These are phyloP conservation scores for honey bee (Apis mellifera) DNA, from an alignment of 1,140 invertebrate species.

Conservation along the genomic window Amel_HAv3.1 CM009936.2:9112501-9113000, in stretches of 20 bases:
- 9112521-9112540: slow-evolving; percentile 72
- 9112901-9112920: slow-evolving; percentile 79
- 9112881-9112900: slow-evolving; percentile 96
- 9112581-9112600: not conserved
- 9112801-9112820: slow-evolving; percentile 87
- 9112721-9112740: not conserved
- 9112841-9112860: slow-evolving; percentile 96
- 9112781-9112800: slow-evolving; percentile 37
- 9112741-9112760: not conserved
- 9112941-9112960: slow-evolving; percentile 39
- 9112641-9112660: slow-evolving; percentile 96
- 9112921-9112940: slow-evolving; percentile 64
- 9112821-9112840: slow-evolving; percentile 97
- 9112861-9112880: slow-evolving; percentile 96
- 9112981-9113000: slow-evolving; percentile 29
- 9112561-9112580: not conserved
- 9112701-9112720: slow-evolving; percentile 98
- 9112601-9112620: not conserved
- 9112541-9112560: not conserved
- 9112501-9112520: slow-evolving; percentile 74
- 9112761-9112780: not conserved
- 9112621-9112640: slow-evolving; percentile 81
- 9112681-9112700: slow-evolving; percentile 99
- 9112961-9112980: slow-evolving; percentile 31
- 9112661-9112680: slow-evolving; percentile 96